A percentile compares a stretch with the other conserved stretches of the same genome.
Conservation (phyloP, 2,113 vertebrate species). For the Plecturocebus donacophilus region DNA sequence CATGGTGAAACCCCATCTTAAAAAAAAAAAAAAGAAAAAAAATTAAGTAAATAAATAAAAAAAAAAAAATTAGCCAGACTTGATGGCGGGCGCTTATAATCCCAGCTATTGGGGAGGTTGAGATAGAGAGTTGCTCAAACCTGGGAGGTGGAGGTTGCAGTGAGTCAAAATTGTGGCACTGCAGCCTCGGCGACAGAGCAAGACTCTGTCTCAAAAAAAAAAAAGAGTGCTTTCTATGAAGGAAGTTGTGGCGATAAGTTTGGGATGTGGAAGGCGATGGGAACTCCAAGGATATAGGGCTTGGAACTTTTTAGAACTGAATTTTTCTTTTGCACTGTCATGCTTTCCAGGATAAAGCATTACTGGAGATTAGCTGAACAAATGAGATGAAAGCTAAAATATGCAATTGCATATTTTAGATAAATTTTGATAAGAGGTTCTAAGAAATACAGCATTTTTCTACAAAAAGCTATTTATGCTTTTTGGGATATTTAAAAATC, state of each 20-base stretch:
- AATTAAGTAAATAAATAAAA: too few species aligned
- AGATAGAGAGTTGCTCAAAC: too few species aligned
- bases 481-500: neutral
- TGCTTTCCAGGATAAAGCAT: neutral
- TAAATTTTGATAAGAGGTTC: neutral
- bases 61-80: too few species aligned
- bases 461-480: neutral
- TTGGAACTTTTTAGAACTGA: neutral
- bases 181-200: too few species aligned
- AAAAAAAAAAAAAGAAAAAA: too few species aligned
- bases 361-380: neutral
- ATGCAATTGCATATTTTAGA: neutral
- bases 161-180: too few species aligned
- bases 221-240: neutral
- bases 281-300: neutral
- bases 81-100: too few species aligned
- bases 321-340: neutral
- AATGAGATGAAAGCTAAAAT: neutral
- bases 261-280: neutral
- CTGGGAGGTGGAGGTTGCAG: too few species aligned
- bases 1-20: too few species aligned
- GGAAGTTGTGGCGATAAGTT: slow-evolving; percentile 26
- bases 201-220: too few species aligned
- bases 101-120: too few species aligned
- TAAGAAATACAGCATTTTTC: neutral